Base-by-base conservation (phyloP, 2,888 invertebrate species). In the Mantis religiosa region DNA sequence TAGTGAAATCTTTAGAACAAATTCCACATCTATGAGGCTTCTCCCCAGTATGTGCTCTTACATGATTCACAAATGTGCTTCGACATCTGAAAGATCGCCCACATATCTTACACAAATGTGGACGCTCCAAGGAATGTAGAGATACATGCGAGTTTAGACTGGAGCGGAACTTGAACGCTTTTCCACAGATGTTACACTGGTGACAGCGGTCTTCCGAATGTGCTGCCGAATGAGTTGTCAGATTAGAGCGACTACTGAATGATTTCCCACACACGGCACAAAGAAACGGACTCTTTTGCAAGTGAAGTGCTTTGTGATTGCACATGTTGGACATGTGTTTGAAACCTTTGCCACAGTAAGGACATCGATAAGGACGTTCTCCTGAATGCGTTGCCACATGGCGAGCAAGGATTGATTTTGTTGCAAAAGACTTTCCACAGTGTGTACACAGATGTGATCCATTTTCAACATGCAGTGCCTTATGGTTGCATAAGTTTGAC, bases 121-220 rank as follows among this genome's bases (percentile, higher is more conserved):
- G 82, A 30, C 54, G 85, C 3, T 88, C 88, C 41, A 47, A 28
- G 25, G 88, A 88, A 83, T 88, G 88, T 6, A 82, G 20, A 0
- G 82, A 27, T 82, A 84, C 71, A 28, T 88, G 88, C 1, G 82
- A 85, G 20, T 71, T 82, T 9, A 88, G 85, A 83, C 85, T 82
- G 14, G 85, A 83, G 8, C 82, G 81, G 25, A 85, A 85, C 34
- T 88, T 88, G 82, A 85, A 88, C 2, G 88, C 34, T n/a, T 88
- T 88, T 6, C 88, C 88, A 28, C 88, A 88, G 12, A 88, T 47
- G 54, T 81, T 41, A 82, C 88, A 88, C 85, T 85, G 85, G 34
- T 85, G 85, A 3, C 85, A 47, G 15, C 87, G 28, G 15, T 87
- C 87, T 0, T 87, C 87, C 0, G 87, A 87, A 82, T 87, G 87